These are phyloP conservation scores for Margarornis squamiger DNA, from an alignment of 2,797 vertebrate genomes.

Conservation along the genomic window DNA sequence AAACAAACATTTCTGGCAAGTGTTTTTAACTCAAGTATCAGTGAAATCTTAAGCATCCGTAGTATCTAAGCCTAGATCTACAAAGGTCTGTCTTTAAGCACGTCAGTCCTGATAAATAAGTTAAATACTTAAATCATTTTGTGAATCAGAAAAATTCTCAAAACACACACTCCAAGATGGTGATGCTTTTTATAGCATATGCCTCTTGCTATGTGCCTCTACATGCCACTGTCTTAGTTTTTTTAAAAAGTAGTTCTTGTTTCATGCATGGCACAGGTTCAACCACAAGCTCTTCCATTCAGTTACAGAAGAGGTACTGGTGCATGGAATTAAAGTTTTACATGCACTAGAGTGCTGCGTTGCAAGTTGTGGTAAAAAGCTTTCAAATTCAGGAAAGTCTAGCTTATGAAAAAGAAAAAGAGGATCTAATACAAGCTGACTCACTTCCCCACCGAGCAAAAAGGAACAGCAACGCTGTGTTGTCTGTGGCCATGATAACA, in stretches of 20 bases:
- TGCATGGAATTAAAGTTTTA: not conserved
- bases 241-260: not conserved
- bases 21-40: not conserved
- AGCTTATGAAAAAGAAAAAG: constrained; percentile 64
- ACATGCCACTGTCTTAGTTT: not conserved
- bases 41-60: not conserved
- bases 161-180: not conserved
- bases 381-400: constrained; percentile 62
- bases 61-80: not conserved
- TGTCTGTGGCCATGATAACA: not conserved
- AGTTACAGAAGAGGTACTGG: not conserved
- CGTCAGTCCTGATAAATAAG: not conserved
- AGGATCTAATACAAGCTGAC: constrained; percentile 64
- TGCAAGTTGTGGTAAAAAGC: constrained; percentile 45
- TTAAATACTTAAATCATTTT: not conserved
- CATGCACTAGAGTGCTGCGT: not conserved
- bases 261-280: not conserved
- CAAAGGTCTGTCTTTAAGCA: not conserved
- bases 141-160: not conserved
- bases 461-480: constrained; percentile 5
- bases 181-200: not conserved
- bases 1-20: not conserved
- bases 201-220: not conserved
- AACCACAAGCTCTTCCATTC: not conserved
- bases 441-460: constrained; percentile 20